A percentile compares a stretch with the other conserved stretches of the same genome.
These are phyloP conservation scores for Hirudinaria manillensis DNA, from an alignment of 2,888 invertebrate genomes.

Conservation along the genomic window DNA sequence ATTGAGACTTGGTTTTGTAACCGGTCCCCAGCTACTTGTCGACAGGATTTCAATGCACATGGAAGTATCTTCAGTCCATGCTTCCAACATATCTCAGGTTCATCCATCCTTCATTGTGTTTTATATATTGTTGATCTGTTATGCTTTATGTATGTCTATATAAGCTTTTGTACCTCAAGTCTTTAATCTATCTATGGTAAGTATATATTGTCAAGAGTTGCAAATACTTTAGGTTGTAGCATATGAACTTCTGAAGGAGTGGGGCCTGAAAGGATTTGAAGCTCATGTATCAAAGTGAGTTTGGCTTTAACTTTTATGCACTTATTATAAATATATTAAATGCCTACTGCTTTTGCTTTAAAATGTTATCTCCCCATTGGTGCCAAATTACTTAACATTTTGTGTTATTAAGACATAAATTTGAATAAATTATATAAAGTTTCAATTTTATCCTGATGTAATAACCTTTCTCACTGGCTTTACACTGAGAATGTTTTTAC, in stretches of 20 bases:
- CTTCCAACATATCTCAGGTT: constrained; percentile 65
- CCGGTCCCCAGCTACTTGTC: constrained; percentile 65
- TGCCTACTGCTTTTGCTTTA: background rate
- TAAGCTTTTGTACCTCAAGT: background rate
- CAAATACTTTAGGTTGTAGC: constrained; percentile 30
- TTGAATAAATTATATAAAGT: background rate
- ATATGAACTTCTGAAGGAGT: constrained; percentile 36
- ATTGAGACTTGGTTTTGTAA: constrained; percentile 69
- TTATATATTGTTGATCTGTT: background rate
- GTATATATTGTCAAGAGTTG: background rate
- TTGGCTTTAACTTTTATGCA: no score
- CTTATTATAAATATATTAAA: no score
- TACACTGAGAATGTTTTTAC: background rate
- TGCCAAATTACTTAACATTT: no score
- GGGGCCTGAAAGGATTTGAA: constrained; percentile 39
- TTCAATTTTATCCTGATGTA: background rate
- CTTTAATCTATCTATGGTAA: background rate
- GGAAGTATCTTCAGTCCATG: constrained; percentile 66
- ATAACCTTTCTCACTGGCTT: background rate
- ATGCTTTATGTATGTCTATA: background rate
- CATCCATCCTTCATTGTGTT: background rate
- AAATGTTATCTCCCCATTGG: background rate
- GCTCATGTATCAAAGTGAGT: constrained; percentile 37
- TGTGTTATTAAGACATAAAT: background rate
- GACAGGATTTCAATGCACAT: constrained; percentile 65